Percentiles rank a stretch among this genome's conserved stretches.
Evolutionary conservation across 2,113 vertebrate genomes (phyloP).

Genomic region (Gulo gulo): DNA sequence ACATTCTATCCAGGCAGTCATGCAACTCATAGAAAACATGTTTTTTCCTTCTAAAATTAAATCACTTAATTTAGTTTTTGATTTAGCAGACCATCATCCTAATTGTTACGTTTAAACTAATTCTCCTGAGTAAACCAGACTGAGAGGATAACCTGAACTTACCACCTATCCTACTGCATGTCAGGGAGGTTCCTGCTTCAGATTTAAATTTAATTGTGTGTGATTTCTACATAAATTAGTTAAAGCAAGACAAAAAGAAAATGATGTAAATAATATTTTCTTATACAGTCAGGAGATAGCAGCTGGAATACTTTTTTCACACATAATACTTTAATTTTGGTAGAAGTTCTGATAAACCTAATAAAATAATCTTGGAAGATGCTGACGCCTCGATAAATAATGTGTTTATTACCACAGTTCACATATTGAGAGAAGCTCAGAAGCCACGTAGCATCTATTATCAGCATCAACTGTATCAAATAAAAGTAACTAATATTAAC

Average conservation of each 20-base stretch:
- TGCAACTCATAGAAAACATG: background rate
- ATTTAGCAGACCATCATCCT: background rate
- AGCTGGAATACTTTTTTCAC: background rate
- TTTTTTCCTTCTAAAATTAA: background rate
- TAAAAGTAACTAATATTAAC: background rate
- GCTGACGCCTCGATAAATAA: background rate
- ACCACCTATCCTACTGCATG: background rate
- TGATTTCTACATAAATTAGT: background rate
- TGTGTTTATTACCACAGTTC: background rate
- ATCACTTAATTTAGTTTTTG: background rate
- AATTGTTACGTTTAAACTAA: background rate
- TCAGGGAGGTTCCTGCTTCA: background rate
- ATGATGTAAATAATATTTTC: background rate
- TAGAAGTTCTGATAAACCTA: background rate
- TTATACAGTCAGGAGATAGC: background rate
- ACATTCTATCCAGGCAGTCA: background rate
- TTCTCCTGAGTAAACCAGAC: background rate
- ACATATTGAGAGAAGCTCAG: background rate
- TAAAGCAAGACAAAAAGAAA: background rate
- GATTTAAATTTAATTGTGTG: background rate
- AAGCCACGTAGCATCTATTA: background rate
- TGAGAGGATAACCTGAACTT: background rate
- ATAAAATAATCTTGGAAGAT: background rate
- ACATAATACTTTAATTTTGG: background rate
- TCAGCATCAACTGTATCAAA: background rate